Evolutionary conservation across 2,113 vertebrate species (phyloP).

Genomic region (Microtus richardsoni): DNA sequence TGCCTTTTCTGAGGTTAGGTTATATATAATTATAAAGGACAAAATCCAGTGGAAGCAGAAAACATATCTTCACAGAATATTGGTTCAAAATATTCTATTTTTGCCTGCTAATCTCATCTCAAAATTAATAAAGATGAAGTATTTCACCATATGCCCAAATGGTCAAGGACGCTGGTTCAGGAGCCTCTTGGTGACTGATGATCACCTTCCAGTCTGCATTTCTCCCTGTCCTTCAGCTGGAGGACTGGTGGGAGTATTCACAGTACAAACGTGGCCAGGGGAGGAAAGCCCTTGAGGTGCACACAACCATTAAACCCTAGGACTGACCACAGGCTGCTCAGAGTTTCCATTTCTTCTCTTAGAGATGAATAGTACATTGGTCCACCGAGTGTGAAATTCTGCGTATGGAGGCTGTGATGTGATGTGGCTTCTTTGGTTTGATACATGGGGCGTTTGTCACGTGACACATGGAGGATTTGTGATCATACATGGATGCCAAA

Average conservation of each 20-base stretch:
- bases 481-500: not conserved
- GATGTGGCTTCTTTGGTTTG: not conserved
- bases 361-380: not conserved
- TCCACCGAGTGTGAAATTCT: not conserved
- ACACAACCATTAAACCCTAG: not conserved
- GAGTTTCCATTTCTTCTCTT: conserved; percentile 9
- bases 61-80: not conserved
- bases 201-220: not conserved
- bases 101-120: not conserved
- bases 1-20: not conserved
- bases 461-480: not conserved
- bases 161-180: not conserved
- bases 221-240: not conserved
- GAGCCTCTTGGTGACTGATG: not conserved
- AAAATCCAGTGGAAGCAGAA: not conserved
- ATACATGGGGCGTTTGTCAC: not conserved
- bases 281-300: not conserved
- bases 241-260: not conserved
- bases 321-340: not conserved
- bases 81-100: not conserved
- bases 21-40: conserved; percentile 14
- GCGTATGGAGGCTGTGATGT: not conserved
- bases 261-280: not conserved
- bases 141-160: not conserved
- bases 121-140: not conserved